Conservation (phyloP, 1,140 invertebrate species). For the Brachionus koreanus region DNA sequence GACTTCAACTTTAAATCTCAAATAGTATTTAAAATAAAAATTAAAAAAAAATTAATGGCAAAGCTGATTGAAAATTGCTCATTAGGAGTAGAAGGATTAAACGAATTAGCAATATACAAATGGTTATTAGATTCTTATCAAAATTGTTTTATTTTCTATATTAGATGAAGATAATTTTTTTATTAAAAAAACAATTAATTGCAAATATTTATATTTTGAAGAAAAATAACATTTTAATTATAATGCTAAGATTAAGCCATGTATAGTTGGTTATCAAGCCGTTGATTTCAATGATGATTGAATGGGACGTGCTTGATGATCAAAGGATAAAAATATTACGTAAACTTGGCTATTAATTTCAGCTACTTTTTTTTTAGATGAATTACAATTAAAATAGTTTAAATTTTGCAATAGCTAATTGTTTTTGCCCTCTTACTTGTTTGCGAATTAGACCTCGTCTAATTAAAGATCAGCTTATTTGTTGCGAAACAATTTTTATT, state of each 20-base stretch:
- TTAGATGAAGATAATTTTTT: not conserved
- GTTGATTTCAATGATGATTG: not conserved
- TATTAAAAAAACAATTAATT: constrained; percentile 10
- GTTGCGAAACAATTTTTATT: not conserved
- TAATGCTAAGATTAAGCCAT: constrained; percentile 34
- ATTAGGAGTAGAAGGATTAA: not conserved
- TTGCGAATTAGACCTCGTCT: not conserved
- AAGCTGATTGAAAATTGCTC: constrained; percentile 21
- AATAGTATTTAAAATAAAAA: not conserved
- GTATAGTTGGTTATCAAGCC: not conserved
- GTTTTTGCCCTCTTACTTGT: constrained; percentile 5
- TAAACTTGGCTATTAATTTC: constrained; percentile 31
- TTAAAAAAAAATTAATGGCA: not conserved
- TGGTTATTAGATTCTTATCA: constrained; percentile 8
- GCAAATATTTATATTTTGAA: not conserved
- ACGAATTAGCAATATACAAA: not conserved
- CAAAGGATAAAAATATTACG: not conserved
- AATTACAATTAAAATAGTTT: constrained; percentile 37
- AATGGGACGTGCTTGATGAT: not conserved
- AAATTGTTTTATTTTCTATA: constrained; percentile 8
- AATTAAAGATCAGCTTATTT: not conserved
- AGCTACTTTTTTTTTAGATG: constrained; percentile 7
- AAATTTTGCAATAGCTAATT: not conserved
- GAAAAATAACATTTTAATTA: constrained; percentile 29
- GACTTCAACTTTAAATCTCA: not conserved